phyloP scores from a whole-genome alignment of 1,140 invertebrate genomes.

The Tenebrio molitor region DNA sequence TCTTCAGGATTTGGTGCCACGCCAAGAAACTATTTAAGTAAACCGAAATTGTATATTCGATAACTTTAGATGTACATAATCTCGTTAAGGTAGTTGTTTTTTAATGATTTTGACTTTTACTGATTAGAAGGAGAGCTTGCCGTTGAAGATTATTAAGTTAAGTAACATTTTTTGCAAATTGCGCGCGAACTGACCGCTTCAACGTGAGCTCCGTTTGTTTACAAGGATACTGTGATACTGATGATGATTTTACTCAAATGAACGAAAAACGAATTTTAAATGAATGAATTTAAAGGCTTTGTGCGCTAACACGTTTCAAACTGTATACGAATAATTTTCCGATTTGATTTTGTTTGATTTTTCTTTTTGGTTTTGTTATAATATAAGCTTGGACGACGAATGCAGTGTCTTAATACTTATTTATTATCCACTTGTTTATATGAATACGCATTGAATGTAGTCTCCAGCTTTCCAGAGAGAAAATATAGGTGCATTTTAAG shows the following conservation, averaged over 20 bases:
- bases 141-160: constrained; percentile 34
- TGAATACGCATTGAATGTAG: constrained; percentile 25
- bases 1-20: constrained; percentile 93
- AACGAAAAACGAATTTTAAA: constrained; percentile 48
- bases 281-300: constrained; percentile 20
- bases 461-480: constrained; percentile 31
- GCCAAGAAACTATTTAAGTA: constrained; percentile 86
- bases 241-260: constrained; percentile 48
- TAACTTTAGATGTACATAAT: constrained; percentile 44
- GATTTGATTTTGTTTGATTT: constrained; percentile 44
- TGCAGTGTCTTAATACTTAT: constrained; percentile 39
- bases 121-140: constrained; percentile 39
- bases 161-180: constrained; percentile 51
- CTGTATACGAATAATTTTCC: constrained; percentile 48
- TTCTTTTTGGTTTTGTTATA: constrained; percentile 44
- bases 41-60: constrained; percentile 53
- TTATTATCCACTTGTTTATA: constrained; percentile 39
- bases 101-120: constrained; percentile 51
- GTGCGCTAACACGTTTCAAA: constrained; percentile 28
- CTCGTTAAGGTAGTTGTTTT: constrained; percentile 39
- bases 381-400: constrained; percentile 38
- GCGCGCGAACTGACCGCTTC: constrained; percentile 50
- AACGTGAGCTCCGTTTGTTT: constrained; percentile 45
- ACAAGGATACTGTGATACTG: constrained; percentile 58
- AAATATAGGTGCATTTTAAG: constrained; percentile 52